Conservation (phyloP, 2,888 invertebrate species). For the Spisula solida region DNA sequence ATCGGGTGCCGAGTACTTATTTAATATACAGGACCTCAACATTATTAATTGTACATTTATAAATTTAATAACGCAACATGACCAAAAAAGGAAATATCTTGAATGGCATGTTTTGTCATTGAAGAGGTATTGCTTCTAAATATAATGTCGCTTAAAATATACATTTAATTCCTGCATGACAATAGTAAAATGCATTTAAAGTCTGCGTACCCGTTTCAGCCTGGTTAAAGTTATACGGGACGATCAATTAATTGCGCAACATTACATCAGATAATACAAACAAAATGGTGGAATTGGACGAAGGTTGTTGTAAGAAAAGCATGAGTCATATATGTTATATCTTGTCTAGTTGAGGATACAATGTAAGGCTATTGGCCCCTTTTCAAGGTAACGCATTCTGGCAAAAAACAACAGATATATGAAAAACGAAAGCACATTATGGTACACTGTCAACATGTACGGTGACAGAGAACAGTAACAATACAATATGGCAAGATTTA, state of each 20-base stretch:
- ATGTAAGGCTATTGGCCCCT: slow-evolving; percentile 11
- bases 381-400: background rate
- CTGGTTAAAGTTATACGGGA: background rate
- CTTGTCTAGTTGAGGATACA: background rate
- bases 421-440: background rate
- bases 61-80: too few species aligned
- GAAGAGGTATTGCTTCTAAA: too few species aligned
- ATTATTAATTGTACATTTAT: too few species aligned
- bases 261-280: background rate
- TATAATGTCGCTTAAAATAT: too few species aligned
- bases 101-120: too few species aligned
- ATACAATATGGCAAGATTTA: background rate
- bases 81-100: too few species aligned
- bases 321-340: background rate
- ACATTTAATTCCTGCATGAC: too few species aligned
- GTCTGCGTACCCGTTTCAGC: too few species aligned
- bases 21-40: too few species aligned
- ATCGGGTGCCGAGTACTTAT: too few species aligned
- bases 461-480: background rate
- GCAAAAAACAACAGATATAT: background rate
- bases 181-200: too few species aligned
- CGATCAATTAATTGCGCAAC: background rate
- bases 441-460: background rate
- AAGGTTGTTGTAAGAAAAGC: background rate
- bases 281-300: background rate